Conservation (phyloP, 2,113 vertebrate genomes). For the Pogona vitticeps region DNA sequence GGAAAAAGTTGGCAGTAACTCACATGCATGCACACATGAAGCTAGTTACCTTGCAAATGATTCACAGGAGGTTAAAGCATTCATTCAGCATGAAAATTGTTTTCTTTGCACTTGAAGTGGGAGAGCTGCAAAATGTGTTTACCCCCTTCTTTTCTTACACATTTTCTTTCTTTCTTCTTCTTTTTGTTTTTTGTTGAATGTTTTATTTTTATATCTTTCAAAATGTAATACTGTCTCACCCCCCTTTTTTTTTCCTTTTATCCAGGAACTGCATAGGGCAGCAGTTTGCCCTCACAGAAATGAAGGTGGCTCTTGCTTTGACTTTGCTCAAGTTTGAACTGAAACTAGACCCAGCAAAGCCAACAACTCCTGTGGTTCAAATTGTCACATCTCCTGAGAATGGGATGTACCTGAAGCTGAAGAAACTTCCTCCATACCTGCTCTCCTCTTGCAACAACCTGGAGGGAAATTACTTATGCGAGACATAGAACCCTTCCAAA, state of each 20-base stretch:
- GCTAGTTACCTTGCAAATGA: neutral
- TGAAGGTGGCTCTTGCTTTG: slow-evolving; percentile 81
- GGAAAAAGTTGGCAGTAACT: too few relatives aligned
- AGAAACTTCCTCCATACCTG: too few relatives aligned
- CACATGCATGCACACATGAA: too few relatives aligned
- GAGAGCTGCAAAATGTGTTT: too few relatives aligned
- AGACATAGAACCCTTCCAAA: too few relatives aligned
- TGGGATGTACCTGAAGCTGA: slow-evolving; percentile 81
- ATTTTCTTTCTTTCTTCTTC: neutral
- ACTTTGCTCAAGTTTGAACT: slow-evolving; percentile 78
- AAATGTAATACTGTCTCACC: too few relatives aligned
- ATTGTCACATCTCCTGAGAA: slow-evolving; percentile 82
- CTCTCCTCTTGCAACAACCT: too few relatives aligned
- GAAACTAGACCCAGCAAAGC: slow-evolving; percentile 61
- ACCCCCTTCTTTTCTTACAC: too few relatives aligned
- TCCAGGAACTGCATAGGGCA: slow-evolving; percentile 90
- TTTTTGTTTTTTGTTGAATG: neutral
- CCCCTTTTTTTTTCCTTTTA: neutral
- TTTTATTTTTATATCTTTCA: neutral
- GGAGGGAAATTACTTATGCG: too few relatives aligned
- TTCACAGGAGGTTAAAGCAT: neutral
- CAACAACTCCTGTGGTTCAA: slow-evolving; percentile 68
- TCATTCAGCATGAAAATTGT: neutral
- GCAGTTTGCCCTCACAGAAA: slow-evolving; percentile 87
- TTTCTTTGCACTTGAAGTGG: neutral